Base-by-base conservation (phyloP, 2,888 invertebrate species). In the Drosophila rubida region DNA sequence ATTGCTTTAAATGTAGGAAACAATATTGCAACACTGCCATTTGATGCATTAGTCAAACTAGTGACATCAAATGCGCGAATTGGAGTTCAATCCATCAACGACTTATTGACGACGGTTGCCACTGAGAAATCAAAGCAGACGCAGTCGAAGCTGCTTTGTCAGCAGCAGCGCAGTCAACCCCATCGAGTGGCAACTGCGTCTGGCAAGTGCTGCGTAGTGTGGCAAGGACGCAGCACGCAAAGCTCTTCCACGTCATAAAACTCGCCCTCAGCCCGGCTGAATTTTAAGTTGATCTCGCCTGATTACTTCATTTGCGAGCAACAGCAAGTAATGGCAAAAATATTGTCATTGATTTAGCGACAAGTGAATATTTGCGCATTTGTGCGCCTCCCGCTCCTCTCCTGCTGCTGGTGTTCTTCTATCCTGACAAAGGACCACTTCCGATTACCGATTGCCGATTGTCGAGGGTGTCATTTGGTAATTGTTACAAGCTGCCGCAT, bases 291-390 rank as follows among this genome's bases (percentile, higher is more conserved):
- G 80, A 78, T 69, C 72, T 70, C 82, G 68, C 71, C 67, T 86
- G 87, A 86, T 86, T 87, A 85, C 85, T 86, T 86, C 75, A 87
- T 86, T 85, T 83, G 62, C 37, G 27, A 51, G 49, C 45, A 63
- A 48, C 32, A 46, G 13, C 51, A 60, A 48, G 44, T 90, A 90
- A 90, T 90, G 89, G 86, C 71, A 77, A 73, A 90, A 88, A 88
- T 83, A 90, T 90, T 89, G 89, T 78, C 83, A 86, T 83, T 90
- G 87, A 86, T 89, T 88, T 78, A 75, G 86, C 89, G 90, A 90
- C 90, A 90, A 90, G 90, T 90, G 90, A 66, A 89, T 77, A 73
- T 84, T 75, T 74, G 80, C 75, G 76, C 78, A 85, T 68, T 76
- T 69, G 59, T 45, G 35, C 23, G 30, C 23, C 16, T 37, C 49